Evolutionary conservation across 2,797 vertebrate species (phyloP).

Genomic region (Mus caroli): DNA sequence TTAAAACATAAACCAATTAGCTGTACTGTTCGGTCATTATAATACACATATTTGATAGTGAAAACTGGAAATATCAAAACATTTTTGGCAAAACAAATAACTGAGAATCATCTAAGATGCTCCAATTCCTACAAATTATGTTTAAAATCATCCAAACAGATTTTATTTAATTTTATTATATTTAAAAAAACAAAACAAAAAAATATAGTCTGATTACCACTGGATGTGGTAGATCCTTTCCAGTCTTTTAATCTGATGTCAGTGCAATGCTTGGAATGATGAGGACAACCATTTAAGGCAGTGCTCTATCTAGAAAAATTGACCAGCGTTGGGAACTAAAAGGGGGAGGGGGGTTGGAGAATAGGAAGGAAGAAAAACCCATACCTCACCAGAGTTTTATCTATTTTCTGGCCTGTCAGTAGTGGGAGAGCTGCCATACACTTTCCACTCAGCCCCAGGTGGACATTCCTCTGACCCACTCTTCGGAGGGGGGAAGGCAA

Average conservation of each 20-base stretch:
- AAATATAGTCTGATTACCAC: neutral
- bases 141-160: neutral
- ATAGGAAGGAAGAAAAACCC: too few species aligned
- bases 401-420: too few species aligned
- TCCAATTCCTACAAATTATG: neutral
- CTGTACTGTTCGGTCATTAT: conserved; percentile 21
- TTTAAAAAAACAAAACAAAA: conserved; percentile 37
- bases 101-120: conserved; percentile 40
- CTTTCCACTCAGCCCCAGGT: too few species aligned
- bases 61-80: conserved; percentile 48
- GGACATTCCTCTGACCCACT: too few species aligned
- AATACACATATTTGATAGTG: conserved; percentile 64
- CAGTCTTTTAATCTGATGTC: neutral
- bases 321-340: neutral
- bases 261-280: neutral
- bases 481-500: too few species aligned
- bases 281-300: conserved; percentile 4
- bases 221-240: conserved; percentile 11
- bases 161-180: conserved; percentile 58
- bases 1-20: conserved; percentile 61
- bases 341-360: too few species aligned
- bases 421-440: too few species aligned
- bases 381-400: too few species aligned
- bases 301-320: neutral
- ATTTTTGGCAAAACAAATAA: conserved; percentile 5